A percentile compares a stretch with the other conserved stretches of the same genome.
These are phyloP conservation scores for Ranitomeya variabilis DNA, from an alignment of 2,113 vertebrate genomes.

Conservation along the genomic window DNA sequence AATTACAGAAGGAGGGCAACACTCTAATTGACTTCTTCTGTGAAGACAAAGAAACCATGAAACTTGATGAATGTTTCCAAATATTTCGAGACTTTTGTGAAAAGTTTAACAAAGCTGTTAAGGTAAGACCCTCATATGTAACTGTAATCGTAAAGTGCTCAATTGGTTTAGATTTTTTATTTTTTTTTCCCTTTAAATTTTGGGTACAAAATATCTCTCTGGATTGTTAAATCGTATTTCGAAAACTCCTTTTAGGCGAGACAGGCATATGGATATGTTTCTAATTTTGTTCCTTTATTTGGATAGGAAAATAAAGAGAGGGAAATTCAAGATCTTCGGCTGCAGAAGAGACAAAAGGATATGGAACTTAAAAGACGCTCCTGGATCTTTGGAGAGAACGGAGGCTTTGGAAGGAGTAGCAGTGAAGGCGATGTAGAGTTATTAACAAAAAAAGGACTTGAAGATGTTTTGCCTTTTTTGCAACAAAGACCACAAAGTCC, in stretches of 20 bases:
- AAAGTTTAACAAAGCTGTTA: constrained; percentile 92
- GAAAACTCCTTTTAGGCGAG: background rate
- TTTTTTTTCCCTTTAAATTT: no score
- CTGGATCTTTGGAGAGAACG: constrained; percentile 78
- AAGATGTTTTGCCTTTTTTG: constrained; percentile 80
- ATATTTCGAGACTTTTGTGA: constrained; percentile 96
- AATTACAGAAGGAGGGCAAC: constrained; percentile 84
- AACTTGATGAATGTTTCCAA: constrained; percentile 93
- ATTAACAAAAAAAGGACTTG: constrained; percentile 82
- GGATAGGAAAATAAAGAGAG: constrained; percentile 87
- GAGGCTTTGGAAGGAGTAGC: constrained; percentile 84
- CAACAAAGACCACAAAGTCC: constrained; percentile 82
- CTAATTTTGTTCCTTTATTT: background rate
- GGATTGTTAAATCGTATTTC: background rate
- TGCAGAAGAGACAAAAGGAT: constrained; percentile 80
- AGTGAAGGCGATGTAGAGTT: constrained; percentile 92
- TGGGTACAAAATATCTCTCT: no score
- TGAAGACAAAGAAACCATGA: constrained; percentile 96
- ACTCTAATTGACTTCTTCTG: constrained; percentile 97
- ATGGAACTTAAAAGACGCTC: constrained; percentile 84
- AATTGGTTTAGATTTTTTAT: background rate
- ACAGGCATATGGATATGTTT: background rate
- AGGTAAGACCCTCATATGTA: constrained; percentile 73
- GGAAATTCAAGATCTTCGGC: constrained; percentile 82
- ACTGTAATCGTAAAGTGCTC: background rate